phyloP scores from a whole-genome alignment of 2,797 vertebrate genomes.

The Halcyon chelicuti region DNA sequence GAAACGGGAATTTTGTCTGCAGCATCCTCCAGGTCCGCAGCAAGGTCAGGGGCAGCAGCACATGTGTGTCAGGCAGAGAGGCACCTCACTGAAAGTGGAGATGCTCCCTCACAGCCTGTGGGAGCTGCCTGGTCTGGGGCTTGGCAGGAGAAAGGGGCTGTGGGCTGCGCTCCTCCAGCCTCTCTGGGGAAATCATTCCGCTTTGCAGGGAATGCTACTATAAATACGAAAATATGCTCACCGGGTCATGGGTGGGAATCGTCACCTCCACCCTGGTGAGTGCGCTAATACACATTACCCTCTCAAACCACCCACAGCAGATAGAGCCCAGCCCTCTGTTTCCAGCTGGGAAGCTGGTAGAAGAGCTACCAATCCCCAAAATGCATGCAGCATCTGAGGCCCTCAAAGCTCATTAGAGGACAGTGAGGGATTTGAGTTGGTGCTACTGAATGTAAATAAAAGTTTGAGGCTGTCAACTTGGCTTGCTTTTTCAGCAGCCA shows the following conservation, averaged over 20 bases:
- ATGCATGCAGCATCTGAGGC: background rate
- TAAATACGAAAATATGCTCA: background rate
- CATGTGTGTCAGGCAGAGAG: accelerated
- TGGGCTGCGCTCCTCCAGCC: background rate
- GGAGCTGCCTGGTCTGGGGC: background rate
- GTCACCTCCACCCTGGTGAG: background rate
- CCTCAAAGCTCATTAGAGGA: background rate
- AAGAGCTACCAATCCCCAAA: background rate
- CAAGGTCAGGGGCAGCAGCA: accelerated
- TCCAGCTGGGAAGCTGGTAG: background rate
- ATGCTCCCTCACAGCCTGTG: background rate
- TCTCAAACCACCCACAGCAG: background rate
- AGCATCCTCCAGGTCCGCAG: background rate
- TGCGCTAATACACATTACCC: background rate
- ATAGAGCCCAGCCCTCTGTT: background rate
- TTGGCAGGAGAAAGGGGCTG: accelerated
- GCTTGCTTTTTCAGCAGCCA: background rate
- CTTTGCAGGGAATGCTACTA: background rate
- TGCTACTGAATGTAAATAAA: background rate
- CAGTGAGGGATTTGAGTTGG: background rate
- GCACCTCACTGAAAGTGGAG: background rate
- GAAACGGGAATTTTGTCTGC: background rate
- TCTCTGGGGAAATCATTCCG: background rate
- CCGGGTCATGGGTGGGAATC: background rate
- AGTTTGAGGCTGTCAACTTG: background rate